Evolutionary conservation across 2,797 vertebrate genomes (phyloP).

Genomic region (Pseudopleuronectes americanus): DNA sequence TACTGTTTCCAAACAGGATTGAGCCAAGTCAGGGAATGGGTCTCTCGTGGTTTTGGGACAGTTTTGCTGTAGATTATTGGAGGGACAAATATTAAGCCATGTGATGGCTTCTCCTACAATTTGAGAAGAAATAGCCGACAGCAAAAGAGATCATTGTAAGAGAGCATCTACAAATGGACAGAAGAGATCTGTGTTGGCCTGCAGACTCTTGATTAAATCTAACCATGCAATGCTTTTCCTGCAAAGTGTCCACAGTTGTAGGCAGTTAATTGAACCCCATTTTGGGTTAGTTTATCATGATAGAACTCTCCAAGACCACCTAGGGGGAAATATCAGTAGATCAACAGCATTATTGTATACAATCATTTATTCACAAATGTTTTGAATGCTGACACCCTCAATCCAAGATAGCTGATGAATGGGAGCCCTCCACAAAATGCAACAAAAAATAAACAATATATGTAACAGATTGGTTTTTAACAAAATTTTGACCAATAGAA

Average conservation of each 20-base stretch:
- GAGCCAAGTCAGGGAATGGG: constrained; percentile 32
- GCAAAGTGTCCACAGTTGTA: background rate
- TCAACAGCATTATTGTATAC: background rate
- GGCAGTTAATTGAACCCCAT: background rate
- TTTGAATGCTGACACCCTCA: no score
- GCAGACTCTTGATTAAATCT: background rate
- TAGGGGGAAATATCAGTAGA: background rate
- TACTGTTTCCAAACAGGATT: constrained; percentile 50
- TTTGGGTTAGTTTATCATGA: background rate
- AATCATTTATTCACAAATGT: background rate
- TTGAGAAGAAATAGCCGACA: background rate
- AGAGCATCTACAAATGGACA: background rate
- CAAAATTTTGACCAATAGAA: no score
- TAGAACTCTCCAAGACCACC: background rate
- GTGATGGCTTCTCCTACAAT: background rate
- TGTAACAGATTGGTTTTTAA: no score
- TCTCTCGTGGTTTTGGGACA: constrained; percentile 35
- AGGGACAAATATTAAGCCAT: constrained; percentile 2
- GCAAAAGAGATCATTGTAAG: background rate
- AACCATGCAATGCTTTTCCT: background rate
- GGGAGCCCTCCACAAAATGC: no score
- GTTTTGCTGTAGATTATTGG: constrained; percentile 19
- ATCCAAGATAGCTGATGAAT: no score
- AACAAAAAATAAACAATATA: no score
- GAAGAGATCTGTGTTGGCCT: background rate